phyloP scores from a whole-genome alignment of 2,797 vertebrate genomes.

The Tangara arthus region DNA sequence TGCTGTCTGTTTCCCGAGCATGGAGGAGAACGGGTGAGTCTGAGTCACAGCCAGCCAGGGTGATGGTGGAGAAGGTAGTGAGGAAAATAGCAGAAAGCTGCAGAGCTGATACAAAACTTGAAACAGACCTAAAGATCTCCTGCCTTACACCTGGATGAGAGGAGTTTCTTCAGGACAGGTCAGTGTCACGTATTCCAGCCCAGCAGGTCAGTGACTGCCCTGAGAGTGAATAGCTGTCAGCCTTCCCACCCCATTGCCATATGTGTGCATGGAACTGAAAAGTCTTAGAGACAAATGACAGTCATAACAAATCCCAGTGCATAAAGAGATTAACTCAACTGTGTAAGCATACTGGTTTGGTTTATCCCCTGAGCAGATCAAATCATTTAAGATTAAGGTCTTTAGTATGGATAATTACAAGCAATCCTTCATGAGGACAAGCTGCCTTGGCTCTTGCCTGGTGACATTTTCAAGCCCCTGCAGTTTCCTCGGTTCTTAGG shows the following conservation, averaged over 20 bases:
- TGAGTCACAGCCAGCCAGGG: not conserved
- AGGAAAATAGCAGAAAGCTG: not conserved
- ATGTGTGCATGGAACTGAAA: not conserved
- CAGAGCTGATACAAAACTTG: not conserved
- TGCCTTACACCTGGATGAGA: not conserved
- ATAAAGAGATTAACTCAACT: constrained; percentile 14
- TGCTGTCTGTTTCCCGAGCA: fast-evolving
- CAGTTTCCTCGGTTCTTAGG: not conserved
- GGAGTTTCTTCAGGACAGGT: not conserved
- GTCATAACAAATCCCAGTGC: not conserved
- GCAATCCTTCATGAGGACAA: not conserved
- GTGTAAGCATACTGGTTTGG: not conserved
- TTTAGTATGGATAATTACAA: constrained; percentile 23
- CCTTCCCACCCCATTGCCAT: not conserved
- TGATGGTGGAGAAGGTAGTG: not conserved
- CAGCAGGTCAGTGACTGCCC: not conserved
- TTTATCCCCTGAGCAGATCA: constrained; percentile 40
- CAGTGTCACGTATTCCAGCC: not conserved
- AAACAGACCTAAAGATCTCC: not conserved
- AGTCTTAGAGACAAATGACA: not conserved
- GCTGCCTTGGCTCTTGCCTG: not conserved
- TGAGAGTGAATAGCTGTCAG: not conserved
- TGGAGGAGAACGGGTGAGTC: not conserved
- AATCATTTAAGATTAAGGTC: constrained; percentile 23
- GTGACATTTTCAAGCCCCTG: not conserved